A percentile compares a stretch with the other conserved stretches of the same genome.
Conservation (phyloP, 2,888 invertebrate genomes). For the Pterobdella sp. region DNA sequence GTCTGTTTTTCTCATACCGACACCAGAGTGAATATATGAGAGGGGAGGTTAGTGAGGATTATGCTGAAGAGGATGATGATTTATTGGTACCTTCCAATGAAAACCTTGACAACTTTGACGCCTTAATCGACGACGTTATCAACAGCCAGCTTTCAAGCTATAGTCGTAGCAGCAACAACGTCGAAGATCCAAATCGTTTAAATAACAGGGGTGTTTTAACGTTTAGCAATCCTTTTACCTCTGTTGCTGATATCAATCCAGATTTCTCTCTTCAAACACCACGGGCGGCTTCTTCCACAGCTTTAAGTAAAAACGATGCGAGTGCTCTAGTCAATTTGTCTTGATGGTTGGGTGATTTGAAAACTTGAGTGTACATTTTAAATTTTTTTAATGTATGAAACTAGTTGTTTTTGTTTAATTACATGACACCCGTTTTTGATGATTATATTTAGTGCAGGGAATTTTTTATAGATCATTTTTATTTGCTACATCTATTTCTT, state of each 20-base stretch:
- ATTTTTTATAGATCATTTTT: too few relatives aligned
- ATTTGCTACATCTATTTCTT: too few relatives aligned
- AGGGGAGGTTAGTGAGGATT: background rate
- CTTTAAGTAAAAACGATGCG: too few relatives aligned
- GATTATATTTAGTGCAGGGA: too few relatives aligned
- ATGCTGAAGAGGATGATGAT: slow-evolving; percentile 6
- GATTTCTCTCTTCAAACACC: slow-evolving; percentile 29
- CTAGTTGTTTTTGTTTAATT: too few relatives aligned
- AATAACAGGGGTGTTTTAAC: slow-evolving; percentile 7
- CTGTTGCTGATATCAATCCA: slow-evolving; percentile 19
- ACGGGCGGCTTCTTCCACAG: background rate
- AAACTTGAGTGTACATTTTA: too few relatives aligned
- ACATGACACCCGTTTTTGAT: too few relatives aligned
- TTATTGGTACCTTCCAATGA: background rate
- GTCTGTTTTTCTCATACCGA: background rate
- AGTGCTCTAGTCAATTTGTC: too few relatives aligned
- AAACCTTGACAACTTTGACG: background rate
- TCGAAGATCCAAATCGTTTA: slow-evolving; percentile 17
- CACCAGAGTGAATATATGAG: background rate
- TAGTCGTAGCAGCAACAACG: background rate
- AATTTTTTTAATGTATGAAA: too few relatives aligned
- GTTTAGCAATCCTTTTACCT: slow-evolving; percentile 34
- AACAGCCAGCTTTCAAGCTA: slow-evolving; percentile 17
- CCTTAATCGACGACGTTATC: background rate
- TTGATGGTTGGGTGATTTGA: too few relatives aligned